Evolutionary conservation across 2,113 vertebrate species (phyloP), one percentile per base, ranked within the genome.

Genomic region (Siniperca chuatsi): DNA sequence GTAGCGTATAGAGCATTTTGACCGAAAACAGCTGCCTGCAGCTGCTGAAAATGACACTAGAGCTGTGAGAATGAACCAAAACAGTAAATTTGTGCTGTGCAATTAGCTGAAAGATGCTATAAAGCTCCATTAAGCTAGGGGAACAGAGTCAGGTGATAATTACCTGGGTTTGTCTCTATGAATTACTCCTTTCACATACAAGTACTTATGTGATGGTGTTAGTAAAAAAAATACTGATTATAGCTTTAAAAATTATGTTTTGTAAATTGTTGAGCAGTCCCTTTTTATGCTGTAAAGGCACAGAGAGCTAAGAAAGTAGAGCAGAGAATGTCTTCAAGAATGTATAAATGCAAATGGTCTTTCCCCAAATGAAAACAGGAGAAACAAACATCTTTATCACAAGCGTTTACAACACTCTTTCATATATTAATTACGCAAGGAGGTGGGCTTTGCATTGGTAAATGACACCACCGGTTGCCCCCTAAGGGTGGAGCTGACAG

Each of bases 351-450:
- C 83, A 92, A 92, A 91, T 94, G 37, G 13, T 20, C 81, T 86
- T 85, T 85, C 87, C 84, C 80, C 85, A 78, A 92, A 90, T 82
- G 82, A 73, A 82, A 89, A 87, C 62, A 78, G 5, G 23, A 74
- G 73, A 87, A 85, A 88, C 79, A 82, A 87, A 86, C 86, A 89
- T 80, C 79, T 87, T 84, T 85, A 90, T 90, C 84, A 84, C 73
- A 92, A 82, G 71, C 65, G 21, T 91, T 87, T 86, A 85, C 88
- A 90, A 88, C 87, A 91, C 87, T 87, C 84, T 74, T 82, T 93
- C 77, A 94, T 91, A 88, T 87, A 92, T 94, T 95, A 92, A 95
- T 95, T 94, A 94, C 78, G 73, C 81, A 69, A 91, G 90, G 77
- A 94, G 93, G 94, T 89, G 87, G 90, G 90, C 87, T 92, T 85